These are phyloP conservation scores for Aramus guarauna DNA, from an alignment of 2,113 vertebrate genomes.

Conservation along the genomic window DNA sequence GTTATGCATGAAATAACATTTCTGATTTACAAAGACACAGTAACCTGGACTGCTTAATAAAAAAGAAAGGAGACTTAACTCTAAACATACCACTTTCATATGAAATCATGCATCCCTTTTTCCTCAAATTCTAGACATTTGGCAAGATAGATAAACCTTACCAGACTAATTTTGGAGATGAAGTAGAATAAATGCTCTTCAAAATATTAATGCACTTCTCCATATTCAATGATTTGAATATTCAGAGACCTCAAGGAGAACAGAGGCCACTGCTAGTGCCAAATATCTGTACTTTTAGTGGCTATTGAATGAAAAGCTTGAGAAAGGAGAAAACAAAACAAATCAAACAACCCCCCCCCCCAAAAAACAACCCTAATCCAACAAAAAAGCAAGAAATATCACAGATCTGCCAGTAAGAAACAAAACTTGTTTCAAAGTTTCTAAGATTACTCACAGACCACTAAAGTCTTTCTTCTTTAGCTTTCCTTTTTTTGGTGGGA, in stretches of 20 bases:
- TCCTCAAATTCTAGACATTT: background rate
- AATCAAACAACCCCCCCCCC: too few species aligned
- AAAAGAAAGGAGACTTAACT: background rate
- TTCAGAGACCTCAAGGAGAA: background rate
- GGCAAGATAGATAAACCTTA: background rate
- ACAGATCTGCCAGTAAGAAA: background rate
- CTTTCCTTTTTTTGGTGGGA: rapidly evolving
- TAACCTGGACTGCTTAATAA: background rate
- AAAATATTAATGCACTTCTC: background rate
- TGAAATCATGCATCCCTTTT: background rate
- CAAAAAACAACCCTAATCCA: background rate
- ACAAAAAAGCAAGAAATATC: background rate
- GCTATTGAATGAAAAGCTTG: background rate
- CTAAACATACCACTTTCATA: background rate
- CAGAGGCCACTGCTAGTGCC: background rate
- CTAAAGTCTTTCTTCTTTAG: background rate
- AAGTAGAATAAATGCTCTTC: background rate
- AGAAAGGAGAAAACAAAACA: background rate
- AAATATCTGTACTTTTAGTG: background rate
- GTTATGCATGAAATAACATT: background rate
- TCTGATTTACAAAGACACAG: background rate
- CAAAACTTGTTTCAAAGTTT: background rate
- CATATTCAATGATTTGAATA: background rate
- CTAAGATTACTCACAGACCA: background rate
- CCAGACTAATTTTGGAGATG: background rate